Percentiles rank a stretch among this genome's conserved stretches.
These are phyloP conservation scores for Aplysia californica DNA, from an alignment of 1,140 invertebrate species.

Conservation along the genomic window DNA sequence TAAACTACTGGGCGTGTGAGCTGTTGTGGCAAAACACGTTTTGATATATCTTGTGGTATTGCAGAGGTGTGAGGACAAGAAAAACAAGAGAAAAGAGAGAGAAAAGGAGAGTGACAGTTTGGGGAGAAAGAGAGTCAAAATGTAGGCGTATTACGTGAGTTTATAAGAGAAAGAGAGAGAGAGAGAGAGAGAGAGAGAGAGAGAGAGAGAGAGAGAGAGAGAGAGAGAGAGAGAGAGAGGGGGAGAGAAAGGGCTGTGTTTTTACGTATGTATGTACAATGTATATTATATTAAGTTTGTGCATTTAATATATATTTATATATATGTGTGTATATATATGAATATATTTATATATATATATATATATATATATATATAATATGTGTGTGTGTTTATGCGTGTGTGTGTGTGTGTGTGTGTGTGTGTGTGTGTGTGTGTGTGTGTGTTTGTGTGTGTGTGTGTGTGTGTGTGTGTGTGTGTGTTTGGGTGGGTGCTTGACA, in stretches of 20 bases:
- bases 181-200: constrained; percentile 16
- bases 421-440: constrained; percentile 18
- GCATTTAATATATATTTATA: neutral
- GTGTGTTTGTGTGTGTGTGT: no score
- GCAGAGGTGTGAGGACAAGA: neutral
- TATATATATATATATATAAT: neutral
- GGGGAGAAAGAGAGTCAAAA: no score
- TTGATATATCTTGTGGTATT: neutral
- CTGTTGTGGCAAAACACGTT: no score
- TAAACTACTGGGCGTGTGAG: no score
- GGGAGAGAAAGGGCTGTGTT: neutral
- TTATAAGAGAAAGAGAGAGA: neutral
- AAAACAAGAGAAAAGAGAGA: no score
- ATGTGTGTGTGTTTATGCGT: no score
- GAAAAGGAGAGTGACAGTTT: neutral
- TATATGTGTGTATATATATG: constrained; percentile 17
- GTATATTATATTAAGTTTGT: neutral
- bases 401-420: constrained; percentile 19
- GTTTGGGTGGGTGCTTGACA: no score
- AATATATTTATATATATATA: neutral
- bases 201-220: constrained; percentile 11
- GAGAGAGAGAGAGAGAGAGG: constrained; percentile 1
- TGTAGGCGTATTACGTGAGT: neutral
- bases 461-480: neutral
- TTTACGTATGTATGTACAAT: neutral